Conservation (phyloP, 2,888 invertebrate genomes). For the Acanthosepion esculentum region DNA sequence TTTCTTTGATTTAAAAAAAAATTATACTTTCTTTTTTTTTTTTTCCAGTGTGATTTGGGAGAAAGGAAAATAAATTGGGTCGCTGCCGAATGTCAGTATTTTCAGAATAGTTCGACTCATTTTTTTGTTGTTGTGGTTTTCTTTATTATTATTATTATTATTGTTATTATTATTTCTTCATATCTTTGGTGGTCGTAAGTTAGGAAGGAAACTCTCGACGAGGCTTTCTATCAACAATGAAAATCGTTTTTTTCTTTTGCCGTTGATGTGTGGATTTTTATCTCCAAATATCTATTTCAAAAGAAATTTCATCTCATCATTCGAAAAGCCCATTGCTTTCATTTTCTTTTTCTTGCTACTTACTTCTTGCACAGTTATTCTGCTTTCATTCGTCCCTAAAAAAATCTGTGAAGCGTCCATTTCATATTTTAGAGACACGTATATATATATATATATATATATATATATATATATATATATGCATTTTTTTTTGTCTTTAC, state of each 20-base stretch:
- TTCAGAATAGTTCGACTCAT: not conserved
- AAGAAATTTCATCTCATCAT: not conserved
- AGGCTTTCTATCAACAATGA: not conserved
- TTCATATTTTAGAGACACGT: not conserved
- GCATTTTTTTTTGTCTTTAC: no score
- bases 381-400: not conserved
- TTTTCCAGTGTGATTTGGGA: not conserved
- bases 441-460: slow-evolving; percentile 33
- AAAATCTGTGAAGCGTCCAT: not conserved
- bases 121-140: not conserved
- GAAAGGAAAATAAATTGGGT: not conserved
- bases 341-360: not conserved
- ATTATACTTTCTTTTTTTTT: not conserved
- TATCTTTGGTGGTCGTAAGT: not conserved
- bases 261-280: not conserved
- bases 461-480: not conserved
- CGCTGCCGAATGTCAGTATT: not conserved
- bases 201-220: no score
- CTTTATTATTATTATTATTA: not conserved
- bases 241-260: not conserved
- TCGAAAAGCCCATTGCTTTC: not conserved
- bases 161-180: not conserved
- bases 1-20: not conserved
- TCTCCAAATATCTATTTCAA: not conserved
- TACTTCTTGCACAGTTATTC: not conserved